Percentiles rank a stretch among this genome's conserved stretches.
phyloP scores from a whole-genome alignment of 2,888 invertebrate species.

The Oeneis ivallda region DNA sequence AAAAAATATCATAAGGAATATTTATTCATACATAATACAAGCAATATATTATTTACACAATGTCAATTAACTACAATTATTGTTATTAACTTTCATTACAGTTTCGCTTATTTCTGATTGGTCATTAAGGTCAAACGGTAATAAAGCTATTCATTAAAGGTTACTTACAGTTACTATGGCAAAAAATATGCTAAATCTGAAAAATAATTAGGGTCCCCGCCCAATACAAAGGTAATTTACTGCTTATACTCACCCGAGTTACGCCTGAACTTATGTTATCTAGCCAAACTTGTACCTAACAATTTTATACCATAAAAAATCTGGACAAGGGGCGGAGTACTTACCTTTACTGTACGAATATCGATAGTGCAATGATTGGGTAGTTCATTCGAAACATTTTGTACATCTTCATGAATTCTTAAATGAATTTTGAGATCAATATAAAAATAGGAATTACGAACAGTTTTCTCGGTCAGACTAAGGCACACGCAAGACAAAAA shows the following conservation, averaged over 20 bases:
- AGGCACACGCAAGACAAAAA: too few species aligned
- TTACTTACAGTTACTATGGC: conserved; percentile 37
- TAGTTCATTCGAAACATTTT: background rate
- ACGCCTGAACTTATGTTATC: background rate
- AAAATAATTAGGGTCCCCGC: conserved; percentile 1
- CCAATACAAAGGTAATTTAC: background rate
- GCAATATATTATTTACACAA: conserved; percentile 42
- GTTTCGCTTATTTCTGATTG: conserved; percentile 16
- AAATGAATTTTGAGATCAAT: background rate
- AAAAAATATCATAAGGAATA: conserved; percentile 26
- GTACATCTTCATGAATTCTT: conserved; percentile 1
- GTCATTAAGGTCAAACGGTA: conserved; percentile 27
- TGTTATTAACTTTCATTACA: conserved; percentile 21
- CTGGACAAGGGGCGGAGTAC: conserved; percentile 1
- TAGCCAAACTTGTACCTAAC: background rate
- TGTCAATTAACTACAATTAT: conserved; percentile 37
- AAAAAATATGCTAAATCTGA: conserved; percentile 22
- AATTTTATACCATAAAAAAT: background rate
- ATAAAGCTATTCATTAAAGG: conserved; percentile 26
- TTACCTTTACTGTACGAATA: background rate
- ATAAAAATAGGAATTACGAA: too few species aligned
- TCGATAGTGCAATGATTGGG: background rate
- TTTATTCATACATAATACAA: conserved; percentile 34
- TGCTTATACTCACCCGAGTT: background rate
- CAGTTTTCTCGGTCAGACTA: too few species aligned